phyloP scores from a whole-genome alignment of 2,888 invertebrate species.

The Meiosimyza platycephala region DNA sequence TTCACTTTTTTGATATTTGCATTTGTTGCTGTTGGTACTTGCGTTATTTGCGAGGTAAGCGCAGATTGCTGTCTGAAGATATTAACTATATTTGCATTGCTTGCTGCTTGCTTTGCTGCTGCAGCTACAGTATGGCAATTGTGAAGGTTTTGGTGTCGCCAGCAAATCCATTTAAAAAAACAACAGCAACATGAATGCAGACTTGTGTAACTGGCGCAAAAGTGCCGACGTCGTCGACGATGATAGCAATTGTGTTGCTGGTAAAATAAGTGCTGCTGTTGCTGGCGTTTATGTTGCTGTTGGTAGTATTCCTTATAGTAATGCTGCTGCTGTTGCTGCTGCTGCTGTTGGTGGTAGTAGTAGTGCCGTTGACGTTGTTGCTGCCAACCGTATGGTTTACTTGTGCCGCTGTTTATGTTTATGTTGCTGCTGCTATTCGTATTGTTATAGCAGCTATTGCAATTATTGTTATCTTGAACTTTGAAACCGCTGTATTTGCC shows the following conservation, averaged over 20 bases:
- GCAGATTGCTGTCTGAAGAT: not conserved
- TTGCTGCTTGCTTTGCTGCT: not conserved
- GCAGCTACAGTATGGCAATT: not conserved
- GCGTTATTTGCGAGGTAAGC: not conserved
- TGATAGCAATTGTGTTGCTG: constrained; percentile 29
- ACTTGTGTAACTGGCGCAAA: constrained; percentile 27
- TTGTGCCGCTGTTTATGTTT: not conserved
- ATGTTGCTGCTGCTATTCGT: not conserved
- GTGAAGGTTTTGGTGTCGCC: constrained; percentile 20
- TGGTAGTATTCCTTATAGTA: constrained; percentile 6
- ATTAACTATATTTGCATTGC: not conserved
- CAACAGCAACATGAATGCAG: constrained; percentile 28
- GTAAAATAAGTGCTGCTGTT: constrained; percentile 26
- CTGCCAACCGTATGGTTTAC: not conserved
- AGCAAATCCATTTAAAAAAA: constrained; percentile 34
- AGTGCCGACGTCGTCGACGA: constrained; percentile 27
- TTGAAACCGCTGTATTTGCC: not conserved
- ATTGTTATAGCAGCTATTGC: too few species aligned
- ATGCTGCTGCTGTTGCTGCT: constrained; percentile 4
- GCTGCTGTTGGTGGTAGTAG: not conserved
- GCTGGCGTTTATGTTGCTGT: constrained; percentile 26
- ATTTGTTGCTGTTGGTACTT: not conserved
- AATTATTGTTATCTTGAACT: too few species aligned
- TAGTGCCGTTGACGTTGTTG: constrained; percentile 1
- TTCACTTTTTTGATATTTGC: not conserved